A percentile compares a stretch with the other conserved stretches of the same genome.
phyloP scores from a whole-genome alignment of 1,140 invertebrate species.

The Laodelphax striatellus region DNA sequence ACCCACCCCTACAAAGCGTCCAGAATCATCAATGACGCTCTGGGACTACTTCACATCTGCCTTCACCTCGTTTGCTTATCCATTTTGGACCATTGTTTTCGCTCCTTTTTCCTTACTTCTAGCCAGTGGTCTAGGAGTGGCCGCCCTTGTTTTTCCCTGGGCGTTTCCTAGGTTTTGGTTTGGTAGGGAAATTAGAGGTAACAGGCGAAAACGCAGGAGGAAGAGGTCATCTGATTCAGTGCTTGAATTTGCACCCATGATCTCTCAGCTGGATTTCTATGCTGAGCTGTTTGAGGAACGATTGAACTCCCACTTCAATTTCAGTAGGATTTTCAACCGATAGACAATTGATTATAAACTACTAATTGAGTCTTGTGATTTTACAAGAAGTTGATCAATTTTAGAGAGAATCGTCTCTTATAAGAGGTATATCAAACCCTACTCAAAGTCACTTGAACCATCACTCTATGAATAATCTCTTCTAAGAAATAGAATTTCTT shows the following conservation, averaged over 20 bases:
- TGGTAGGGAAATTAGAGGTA: constrained; percentile 9
- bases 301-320: neutral
- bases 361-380: too few relatives aligned
- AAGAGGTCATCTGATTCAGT: neutral
- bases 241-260: constrained; percentile 4
- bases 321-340: neutral
- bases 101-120: constrained; percentile 27
- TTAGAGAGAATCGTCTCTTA: too few relatives aligned
- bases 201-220: neutral
- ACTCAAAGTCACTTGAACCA: too few relatives aligned
- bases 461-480: too few relatives aligned
- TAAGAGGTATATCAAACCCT: too few relatives aligned
- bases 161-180: constrained; percentile 21
- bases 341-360: too few relatives aligned
- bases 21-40: constrained; percentile 14
- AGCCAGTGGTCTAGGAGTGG: constrained; percentile 23
- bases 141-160: constrained; percentile 26
- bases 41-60: constrained; percentile 17
- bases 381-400: too few relatives aligned
- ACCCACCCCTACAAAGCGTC: neutral
- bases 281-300: constrained; percentile 14
- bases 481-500: too few relatives aligned
- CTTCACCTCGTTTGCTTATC: constrained; percentile 22
- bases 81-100: constrained; percentile 27
- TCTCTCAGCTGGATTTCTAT: neutral